Evolutionary conservation across 2,888 invertebrate genomes (phyloP), one percentile per base, ranked within the genome.

Genomic region (Epirrhoe alternata): DNA sequence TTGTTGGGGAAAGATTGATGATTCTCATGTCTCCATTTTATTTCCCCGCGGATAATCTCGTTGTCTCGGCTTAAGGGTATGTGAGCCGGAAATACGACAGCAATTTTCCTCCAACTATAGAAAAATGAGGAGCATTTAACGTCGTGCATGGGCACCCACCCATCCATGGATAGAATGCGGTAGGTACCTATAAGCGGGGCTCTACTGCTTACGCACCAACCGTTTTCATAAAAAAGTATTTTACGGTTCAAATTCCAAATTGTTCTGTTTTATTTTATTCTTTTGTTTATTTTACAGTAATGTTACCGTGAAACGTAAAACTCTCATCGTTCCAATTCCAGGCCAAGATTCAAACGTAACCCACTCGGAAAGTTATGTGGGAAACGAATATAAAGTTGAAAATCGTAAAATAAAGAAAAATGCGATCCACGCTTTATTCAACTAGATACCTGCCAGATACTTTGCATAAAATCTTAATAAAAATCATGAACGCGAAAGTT

Each of bases 11-110:
- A 83, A 89, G 90, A 91, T 90, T 90, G 89, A 91, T 91, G 89
- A 86, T 85, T 82, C 86, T 85, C 86, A 77, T 89, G 89, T 88
- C 88, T 87, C 82, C 87, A 85, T 89, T 90, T 90, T 91, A 90
- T 90, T 89, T 90, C 86, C 86, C 86, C 86, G 82, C 86, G 86
- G 89, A 90, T 91, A 91, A 92, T 91, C 92, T 90, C 88, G 89
- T 89, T 89, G 91, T 91, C 90, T 90, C 86, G 85, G 87, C 88
- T 90, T 90, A 90, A 89, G 90, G 89, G 88, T 87, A 90, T 89
- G 89, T 88, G 90, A 90, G 90, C 84, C 86, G 88, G 88, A 91
- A 90, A 91, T 90, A 89, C 89, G 90, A 89, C 86, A 84, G 88
- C 90, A 89, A 90, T 91, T 91, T 90, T 89, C 89, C 88, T 88